These are phyloP conservation scores for Pardosa pseudoannulata DNA, from an alignment of 2,888 invertebrate species.

Conservation along the genomic window DNA sequence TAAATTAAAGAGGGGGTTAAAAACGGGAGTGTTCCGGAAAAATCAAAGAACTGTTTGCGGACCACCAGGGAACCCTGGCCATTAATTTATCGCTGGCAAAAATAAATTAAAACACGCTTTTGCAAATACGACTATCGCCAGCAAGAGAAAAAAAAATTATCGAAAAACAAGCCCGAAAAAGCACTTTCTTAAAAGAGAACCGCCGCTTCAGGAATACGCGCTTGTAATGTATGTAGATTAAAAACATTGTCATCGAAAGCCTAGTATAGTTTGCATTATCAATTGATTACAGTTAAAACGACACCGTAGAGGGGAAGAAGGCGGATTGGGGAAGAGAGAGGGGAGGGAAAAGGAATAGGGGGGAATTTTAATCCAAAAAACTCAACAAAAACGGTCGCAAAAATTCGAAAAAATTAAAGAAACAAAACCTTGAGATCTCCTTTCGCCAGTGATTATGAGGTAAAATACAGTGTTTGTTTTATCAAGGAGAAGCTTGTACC, in stretches of 20 bases:
- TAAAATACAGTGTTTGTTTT: conserved; percentile 61
- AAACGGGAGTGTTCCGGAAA: conserved; percentile 23
- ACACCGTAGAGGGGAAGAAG: conserved; percentile 9
- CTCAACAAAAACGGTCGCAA: conserved; percentile 53
- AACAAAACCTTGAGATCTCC: conserved; percentile 21
- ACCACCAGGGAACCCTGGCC: conserved; percentile 39
- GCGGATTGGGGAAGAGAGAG: background rate
- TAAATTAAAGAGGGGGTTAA: conserved; percentile 41
- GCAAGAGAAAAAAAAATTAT: background rate
- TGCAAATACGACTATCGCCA: conserved; percentile 39
- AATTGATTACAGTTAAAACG: conserved; percentile 66
- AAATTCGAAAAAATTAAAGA: conserved; percentile 53
- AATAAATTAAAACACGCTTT: conserved; percentile 67
- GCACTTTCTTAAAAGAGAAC: conserved; percentile 18
- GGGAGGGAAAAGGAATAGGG: background rate
- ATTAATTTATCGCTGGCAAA: conserved; percentile 49
- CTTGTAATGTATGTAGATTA: conserved; percentile 70
- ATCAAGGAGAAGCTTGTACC: conserved; percentile 62
- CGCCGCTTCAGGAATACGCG: conserved; percentile 1
- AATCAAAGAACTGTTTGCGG: conserved; percentile 59
- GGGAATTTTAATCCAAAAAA: conserved; percentile 17
- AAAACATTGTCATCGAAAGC: conserved; percentile 66
- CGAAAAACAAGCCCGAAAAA: conserved; percentile 33
- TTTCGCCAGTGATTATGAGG: conserved; percentile 5
- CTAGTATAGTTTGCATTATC: conserved; percentile 72